Conservation (phyloP, 2,113 vertebrate species). For the Condylura cristata region DNA sequence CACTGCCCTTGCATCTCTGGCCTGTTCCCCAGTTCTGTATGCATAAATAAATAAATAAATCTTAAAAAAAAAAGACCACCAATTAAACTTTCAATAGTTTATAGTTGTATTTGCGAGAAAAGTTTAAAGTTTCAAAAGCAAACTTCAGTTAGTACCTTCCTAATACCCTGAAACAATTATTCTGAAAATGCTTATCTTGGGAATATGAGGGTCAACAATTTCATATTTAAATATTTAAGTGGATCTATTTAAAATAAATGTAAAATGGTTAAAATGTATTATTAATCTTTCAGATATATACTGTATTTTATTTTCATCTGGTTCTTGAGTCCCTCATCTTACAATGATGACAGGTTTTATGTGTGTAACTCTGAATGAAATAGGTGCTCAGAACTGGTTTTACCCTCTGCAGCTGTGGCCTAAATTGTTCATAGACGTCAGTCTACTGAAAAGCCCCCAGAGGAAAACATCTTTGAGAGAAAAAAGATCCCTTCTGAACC, state of each 20-base stretch:
- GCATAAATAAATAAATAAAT: no score
- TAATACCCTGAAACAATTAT: background rate
- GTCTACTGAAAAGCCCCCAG: background rate
- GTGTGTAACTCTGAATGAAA: background rate
- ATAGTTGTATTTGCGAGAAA: background rate
- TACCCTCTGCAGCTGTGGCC: background rate
- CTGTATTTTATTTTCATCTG: background rate
- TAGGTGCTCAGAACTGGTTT: background rate
- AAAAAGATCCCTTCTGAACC: background rate
- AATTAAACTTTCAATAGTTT: background rate
- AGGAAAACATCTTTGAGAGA: background rate
- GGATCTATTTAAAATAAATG: background rate
- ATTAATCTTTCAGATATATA: background rate
- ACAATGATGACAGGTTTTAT: background rate
- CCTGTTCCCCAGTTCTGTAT: no score
- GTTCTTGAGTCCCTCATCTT: background rate
- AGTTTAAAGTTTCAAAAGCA: background rate
- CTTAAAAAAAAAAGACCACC: no score
- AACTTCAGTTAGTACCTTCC: background rate
- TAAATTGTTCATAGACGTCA: background rate
- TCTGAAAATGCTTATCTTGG: slow-evolving; percentile 14
- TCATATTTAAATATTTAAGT: background rate
- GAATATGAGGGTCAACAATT: background rate
- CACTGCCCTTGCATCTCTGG: no score
- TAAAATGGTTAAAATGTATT: background rate